These are phyloP conservation scores for Ormyrus labotus DNA, from an alignment of 2,888 invertebrate species.

Conservation along the genomic window DNA sequence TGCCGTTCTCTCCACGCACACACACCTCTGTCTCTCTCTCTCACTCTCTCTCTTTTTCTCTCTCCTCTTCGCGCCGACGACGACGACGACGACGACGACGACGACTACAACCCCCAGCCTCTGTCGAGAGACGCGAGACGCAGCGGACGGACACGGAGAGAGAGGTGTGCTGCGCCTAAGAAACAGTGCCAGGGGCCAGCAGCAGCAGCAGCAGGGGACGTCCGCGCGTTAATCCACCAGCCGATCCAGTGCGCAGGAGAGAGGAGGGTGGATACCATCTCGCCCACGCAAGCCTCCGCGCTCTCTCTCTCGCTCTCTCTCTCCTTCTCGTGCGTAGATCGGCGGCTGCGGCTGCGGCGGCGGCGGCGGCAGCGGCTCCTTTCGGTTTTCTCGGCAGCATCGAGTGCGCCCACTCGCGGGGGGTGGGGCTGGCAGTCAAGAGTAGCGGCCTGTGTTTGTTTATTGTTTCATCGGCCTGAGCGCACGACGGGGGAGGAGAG, in stretches of 20 bases:
- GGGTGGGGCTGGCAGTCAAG: too few species aligned
- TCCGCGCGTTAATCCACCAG: too few species aligned
- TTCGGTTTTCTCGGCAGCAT: neutral
- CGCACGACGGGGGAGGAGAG: neutral
- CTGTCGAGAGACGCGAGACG: too few species aligned
- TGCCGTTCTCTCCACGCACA: conserved; percentile 27
- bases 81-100: too few species aligned
- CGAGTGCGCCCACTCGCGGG: too few species aligned
- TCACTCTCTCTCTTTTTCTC: conserved; percentile 22
- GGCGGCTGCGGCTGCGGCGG: neutral
- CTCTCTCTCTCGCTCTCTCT: neutral
- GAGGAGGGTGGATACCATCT: conserved; percentile 13
- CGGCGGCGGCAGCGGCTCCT: neutral
- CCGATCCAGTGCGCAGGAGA: neutral
- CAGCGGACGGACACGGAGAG: too few species aligned
- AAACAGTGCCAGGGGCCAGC: too few species aligned
- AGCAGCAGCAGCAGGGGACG: too few species aligned
- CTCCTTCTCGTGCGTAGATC: neutral
- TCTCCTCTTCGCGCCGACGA: neutral
- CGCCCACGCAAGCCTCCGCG: neutral
- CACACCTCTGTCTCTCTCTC: conserved; percentile 23
- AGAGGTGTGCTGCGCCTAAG: too few species aligned
- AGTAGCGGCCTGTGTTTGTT: conserved; percentile 28
- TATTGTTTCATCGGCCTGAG: conserved; percentile 42
- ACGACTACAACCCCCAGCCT: neutral